Evolutionary conservation across 2,113 vertebrate species (phyloP).

Genomic region (Pelmatolapia mariae): DNA sequence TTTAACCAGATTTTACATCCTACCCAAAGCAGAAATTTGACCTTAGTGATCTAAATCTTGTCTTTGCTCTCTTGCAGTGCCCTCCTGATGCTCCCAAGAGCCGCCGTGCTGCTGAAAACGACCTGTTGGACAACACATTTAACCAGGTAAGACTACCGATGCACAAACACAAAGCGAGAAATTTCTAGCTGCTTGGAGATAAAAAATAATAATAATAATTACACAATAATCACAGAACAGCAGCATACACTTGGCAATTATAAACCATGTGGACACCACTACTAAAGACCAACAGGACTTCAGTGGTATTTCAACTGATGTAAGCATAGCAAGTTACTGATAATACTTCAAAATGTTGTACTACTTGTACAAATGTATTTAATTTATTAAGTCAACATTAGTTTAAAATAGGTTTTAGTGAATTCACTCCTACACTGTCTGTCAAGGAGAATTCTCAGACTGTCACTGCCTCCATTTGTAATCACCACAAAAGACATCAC

Average conservation of each 20-base stretch:
- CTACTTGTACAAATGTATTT: background rate
- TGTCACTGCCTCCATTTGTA: background rate
- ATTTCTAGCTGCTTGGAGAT: background rate
- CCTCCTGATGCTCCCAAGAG: constrained; percentile 82
- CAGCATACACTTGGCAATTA: background rate
- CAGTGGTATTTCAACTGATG: background rate
- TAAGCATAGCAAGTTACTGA: background rate
- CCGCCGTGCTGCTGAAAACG: constrained; percentile 82
- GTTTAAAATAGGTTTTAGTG: background rate
- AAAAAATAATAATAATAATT: background rate
- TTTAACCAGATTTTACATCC: background rate
- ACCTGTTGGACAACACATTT: constrained; percentile 80
- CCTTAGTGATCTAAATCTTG: background rate
- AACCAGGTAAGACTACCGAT: constrained; percentile 61
- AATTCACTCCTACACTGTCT: background rate
- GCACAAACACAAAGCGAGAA: background rate
- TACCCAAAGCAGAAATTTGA: background rate
- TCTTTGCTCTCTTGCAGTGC: constrained; percentile 70
- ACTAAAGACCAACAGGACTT: background rate
- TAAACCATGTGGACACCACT: background rate
- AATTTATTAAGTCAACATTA: background rate
- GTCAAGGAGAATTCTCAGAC: background rate
- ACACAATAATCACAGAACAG: background rate
- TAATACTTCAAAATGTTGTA: background rate
- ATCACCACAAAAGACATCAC: background rate